These are phyloP conservation scores for Athrips mouffetella DNA, from an alignment of 2,888 invertebrate genomes.

Conservation along the genomic window DNA sequence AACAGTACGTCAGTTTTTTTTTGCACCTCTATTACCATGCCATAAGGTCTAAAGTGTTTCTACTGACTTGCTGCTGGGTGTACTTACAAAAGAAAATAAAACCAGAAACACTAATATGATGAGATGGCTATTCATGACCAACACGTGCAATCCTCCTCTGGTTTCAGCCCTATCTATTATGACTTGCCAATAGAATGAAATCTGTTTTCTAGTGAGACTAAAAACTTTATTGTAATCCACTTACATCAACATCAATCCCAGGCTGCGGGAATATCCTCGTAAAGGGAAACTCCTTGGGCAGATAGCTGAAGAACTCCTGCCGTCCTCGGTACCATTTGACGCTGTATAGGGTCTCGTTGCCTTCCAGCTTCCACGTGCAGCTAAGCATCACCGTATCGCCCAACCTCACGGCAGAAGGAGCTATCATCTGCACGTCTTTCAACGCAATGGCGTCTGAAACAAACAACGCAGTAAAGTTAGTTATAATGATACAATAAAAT, in stretches of 20 bases:
- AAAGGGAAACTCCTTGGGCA: constrained; percentile 87
- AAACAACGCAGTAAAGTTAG: constrained; percentile 24
- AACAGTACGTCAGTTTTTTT: too few relatives aligned
- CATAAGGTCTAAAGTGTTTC: too few relatives aligned
- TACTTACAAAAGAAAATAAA: too few relatives aligned
- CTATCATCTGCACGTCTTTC: constrained; percentile 82
- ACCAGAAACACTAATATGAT: too few relatives aligned
- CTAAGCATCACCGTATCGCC: constrained; percentile 85
- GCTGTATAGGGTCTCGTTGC: constrained; percentile 84
- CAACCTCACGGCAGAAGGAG: constrained; percentile 84
- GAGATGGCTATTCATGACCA: too few relatives aligned
- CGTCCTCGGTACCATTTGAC: constrained; percentile 89
- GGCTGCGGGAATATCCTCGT: constrained; percentile 85
- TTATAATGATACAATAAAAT: neutral
- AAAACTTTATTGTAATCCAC: constrained; percentile 54
- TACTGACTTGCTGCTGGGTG: too few relatives aligned
- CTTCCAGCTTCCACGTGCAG: constrained; percentile 85
- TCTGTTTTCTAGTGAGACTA: neutral
- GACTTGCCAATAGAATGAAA: too few relatives aligned
- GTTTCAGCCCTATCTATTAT: too few relatives aligned
- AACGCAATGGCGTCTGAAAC: constrained; percentile 78
- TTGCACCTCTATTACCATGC: too few relatives aligned
- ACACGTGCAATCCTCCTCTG: too few relatives aligned
- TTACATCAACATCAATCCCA: constrained; percentile 84
- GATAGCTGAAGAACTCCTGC: constrained; percentile 87